These are phyloP conservation scores for Gymnoscelis rufifasciata DNA, from an alignment of 2,888 invertebrate genomes.

Conservation along the genomic window DNA sequence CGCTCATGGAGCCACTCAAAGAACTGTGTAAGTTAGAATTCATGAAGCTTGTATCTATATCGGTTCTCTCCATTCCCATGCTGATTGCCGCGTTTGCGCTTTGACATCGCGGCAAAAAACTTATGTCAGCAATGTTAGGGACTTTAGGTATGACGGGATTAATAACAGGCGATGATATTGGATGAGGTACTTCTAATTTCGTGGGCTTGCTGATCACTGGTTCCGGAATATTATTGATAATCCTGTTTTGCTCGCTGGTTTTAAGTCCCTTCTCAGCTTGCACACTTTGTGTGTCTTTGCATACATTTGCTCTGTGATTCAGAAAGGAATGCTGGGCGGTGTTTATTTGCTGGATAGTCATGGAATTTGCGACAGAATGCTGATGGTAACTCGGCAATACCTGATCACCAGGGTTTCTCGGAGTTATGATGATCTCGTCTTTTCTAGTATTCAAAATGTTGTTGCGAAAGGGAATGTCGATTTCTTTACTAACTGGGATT, in stretches of 20 bases:
- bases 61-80: conserved; percentile 60
- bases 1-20: conserved; percentile 56
- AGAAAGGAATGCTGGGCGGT: conserved; percentile 58
- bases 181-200: conserved; percentile 71
- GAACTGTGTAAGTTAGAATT: conserved; percentile 54
- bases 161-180: conserved; percentile 71
- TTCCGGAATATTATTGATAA: conserved; percentile 50
- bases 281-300: conserved; percentile 63
- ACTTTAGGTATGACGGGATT: conserved; percentile 70
- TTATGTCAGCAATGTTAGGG: conserved; percentile 61
- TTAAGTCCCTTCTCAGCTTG: conserved; percentile 63
- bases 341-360: conserved; percentile 69
- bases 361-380: conserved; percentile 57
- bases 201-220: conserved; percentile 57
- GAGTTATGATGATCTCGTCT: conserved; percentile 61
- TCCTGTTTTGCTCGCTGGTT: conserved; percentile 51
- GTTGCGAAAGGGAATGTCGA: conserved; percentile 57
- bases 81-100: conserved; percentile 68
- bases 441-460: conserved; percentile 55
- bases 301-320: conserved; percentile 54
- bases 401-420: conserved; percentile 60
- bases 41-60: conserved; percentile 54
- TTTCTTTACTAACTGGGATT: conserved; percentile 53
- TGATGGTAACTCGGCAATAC: conserved; percentile 54
- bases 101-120: conserved; percentile 70